These are phyloP conservation scores for Calosoma granatense DNA, from an alignment of 1,140 invertebrate species.

Conservation along the genomic window DNA sequence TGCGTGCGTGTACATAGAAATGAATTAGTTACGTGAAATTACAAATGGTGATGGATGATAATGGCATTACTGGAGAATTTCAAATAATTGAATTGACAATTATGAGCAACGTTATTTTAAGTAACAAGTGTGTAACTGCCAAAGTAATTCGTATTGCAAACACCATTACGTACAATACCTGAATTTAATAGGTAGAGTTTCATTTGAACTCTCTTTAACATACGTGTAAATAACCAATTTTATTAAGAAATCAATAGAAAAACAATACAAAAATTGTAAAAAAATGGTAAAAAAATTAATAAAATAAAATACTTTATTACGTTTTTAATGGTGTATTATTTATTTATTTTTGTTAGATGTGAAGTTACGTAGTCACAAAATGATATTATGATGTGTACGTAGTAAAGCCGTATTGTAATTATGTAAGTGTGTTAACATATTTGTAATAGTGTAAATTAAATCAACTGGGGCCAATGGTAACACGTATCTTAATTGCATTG, in stretches of 20 bases:
- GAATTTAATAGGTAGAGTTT: constrained; percentile 5
- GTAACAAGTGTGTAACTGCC: constrained; percentile 3
- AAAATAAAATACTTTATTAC: background rate
- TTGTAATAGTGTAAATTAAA: constrained; percentile 5
- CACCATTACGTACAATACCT: constrained; percentile 10
- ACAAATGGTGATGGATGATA: too few relatives aligned
- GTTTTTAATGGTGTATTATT: constrained; percentile 2
- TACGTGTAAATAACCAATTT: constrained; percentile 3
- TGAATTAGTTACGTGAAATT: too few relatives aligned
- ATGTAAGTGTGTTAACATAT: constrained; percentile 6
- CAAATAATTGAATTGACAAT: too few relatives aligned
- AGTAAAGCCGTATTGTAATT: too few relatives aligned
- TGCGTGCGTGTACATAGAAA: too few relatives aligned
- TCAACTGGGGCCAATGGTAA: constrained; percentile 5
- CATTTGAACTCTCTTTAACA: background rate
- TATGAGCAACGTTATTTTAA: too few relatives aligned
- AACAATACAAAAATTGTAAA: background rate
- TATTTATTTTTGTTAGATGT: constrained; percentile 6
- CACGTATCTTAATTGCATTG: constrained; percentile 5
- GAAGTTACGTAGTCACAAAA: constrained; percentile 2
- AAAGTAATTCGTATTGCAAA: constrained; percentile 9
- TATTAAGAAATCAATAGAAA: constrained; percentile 2
- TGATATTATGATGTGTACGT: constrained; percentile 5
- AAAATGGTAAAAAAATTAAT: background rate
- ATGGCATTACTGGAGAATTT: too few relatives aligned